These are phyloP conservation scores for Julus scandinavius DNA, from an alignment of 2,888 invertebrate genomes.

Conservation along the genomic window DNA sequence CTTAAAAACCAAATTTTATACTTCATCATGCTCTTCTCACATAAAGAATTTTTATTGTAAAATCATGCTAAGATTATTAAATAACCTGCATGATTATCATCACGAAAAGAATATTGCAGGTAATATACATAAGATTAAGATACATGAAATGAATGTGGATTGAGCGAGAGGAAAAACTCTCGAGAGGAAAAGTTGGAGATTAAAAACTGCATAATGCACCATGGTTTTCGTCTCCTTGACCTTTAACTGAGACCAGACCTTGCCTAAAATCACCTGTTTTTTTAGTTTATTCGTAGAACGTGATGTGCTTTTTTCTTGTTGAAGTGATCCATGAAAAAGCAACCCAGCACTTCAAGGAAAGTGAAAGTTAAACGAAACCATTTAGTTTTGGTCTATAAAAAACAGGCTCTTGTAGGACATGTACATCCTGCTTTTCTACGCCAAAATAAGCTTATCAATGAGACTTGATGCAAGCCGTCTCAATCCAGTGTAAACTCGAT, in stretches of 20 bases:
- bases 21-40: neutral
- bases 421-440: neutral
- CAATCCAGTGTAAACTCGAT: neutral
- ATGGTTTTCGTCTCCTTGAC: neutral
- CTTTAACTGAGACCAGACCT: neutral
- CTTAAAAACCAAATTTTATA: neutral
- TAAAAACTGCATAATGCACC: neutral
- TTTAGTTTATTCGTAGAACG: neutral
- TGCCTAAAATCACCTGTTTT: neutral
- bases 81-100: too few species aligned
- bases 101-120: too few species aligned
- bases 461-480: neutral
- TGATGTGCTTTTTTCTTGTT: neutral
- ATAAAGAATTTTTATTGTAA: neutral
- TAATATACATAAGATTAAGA: neutral
- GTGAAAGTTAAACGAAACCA: constrained; percentile 12
- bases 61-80: neutral
- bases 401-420: neutral
- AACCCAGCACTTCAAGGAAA: neutral
- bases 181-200: too few species aligned
- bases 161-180: too few species aligned
- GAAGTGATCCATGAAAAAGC: neutral
- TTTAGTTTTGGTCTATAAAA: neutral
- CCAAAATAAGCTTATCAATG: neutral
- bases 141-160: neutral